Conservation (phyloP, 2,113 vertebrate genomes). For the Podarcis muralis region DNA sequence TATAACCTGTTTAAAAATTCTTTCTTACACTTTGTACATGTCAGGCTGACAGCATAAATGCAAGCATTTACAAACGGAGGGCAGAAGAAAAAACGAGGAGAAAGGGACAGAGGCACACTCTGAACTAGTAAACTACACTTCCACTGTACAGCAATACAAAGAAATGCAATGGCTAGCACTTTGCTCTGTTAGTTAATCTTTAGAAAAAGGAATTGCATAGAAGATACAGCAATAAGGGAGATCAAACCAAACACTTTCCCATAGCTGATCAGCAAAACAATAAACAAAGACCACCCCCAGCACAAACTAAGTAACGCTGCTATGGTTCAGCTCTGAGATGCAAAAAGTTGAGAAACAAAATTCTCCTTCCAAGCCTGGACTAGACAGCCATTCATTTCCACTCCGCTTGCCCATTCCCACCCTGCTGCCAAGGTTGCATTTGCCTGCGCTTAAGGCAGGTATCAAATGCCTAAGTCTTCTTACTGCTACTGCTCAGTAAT, state of each 20-base stretch:
- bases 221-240: constrained; percentile 88
- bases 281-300: not conserved
- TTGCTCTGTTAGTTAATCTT: constrained; percentile 73
- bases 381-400: not conserved
- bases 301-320: constrained; percentile 62
- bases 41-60: constrained; percentile 84
- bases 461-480: constrained; percentile 18
- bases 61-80: constrained; percentile 87
- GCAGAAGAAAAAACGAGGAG: constrained; percentile 67
- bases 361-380: not conserved
- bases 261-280: constrained; percentile 72
- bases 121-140: constrained; percentile 81
- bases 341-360: constrained; percentile 70
- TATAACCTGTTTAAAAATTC: constrained; percentile 99
- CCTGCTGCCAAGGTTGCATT: not conserved
- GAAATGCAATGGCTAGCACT: constrained; percentile 80
- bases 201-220: constrained; percentile 95
- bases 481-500: not conserved
- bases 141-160: constrained; percentile 78
- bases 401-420: fast-evolving
- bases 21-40: constrained; percentile 99
- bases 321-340: constrained; percentile 64
- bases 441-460: constrained; percentile 27
- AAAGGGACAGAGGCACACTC: constrained; percentile 83
- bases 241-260: constrained; percentile 70